Base-by-base conservation (phyloP, 2,113 vertebrate species). In the Hippocampus mohnikei region DNA sequence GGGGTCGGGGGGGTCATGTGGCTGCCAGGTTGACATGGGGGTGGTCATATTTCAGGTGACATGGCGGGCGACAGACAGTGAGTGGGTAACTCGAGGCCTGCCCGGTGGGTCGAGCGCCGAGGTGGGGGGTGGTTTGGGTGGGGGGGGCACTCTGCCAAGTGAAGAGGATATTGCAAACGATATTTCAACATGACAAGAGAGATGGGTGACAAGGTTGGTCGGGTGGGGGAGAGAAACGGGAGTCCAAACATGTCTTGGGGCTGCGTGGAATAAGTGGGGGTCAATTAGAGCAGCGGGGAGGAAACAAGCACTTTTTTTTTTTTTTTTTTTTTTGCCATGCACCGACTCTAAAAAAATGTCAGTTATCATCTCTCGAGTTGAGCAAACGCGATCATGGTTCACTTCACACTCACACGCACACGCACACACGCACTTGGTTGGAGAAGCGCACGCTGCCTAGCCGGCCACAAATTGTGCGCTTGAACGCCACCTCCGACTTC, bases 51-150 rank as follows among this genome's bases (percentile, higher is more conserved):
- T 86, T 91, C 87, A 89, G 82, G 72, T 71, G 77, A 73, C 73
- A 63, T 84, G 85, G 78, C 67, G 72, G 73, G 44, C 75, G 86
- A 91, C 84, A 81, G 86, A 89, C 85, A 91, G 83, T 66, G 84
- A 85, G 75, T 87, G 79, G 82, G 89, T 85, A 90, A 90, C 84
- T 73, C 63, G 87, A 90, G 73, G 83, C 84, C 79, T 70, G 85
- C 72, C 73, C 80, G 72, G 80, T 80, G 64, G 88, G 89, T 88
- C 87, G 85, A 55, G 12, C 81, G 21, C 61, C 61, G 81, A 84
- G 84, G 84, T 76, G 81, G 33, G 18, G 61, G 37, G 25, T 29
- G 10, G 42, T 10, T 44, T 8, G 4, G 46, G 46, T 15, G 46
- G 83, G 83, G 83, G 74, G 81, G 23, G 11, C 25, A 12, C 12